Percentiles rank a stretch among this genome's conserved stretches.
These are phyloP conservation scores for Chunga burmeisteri DNA, from an alignment of 2,113 vertebrate species.

Conservation along the genomic window DNA sequence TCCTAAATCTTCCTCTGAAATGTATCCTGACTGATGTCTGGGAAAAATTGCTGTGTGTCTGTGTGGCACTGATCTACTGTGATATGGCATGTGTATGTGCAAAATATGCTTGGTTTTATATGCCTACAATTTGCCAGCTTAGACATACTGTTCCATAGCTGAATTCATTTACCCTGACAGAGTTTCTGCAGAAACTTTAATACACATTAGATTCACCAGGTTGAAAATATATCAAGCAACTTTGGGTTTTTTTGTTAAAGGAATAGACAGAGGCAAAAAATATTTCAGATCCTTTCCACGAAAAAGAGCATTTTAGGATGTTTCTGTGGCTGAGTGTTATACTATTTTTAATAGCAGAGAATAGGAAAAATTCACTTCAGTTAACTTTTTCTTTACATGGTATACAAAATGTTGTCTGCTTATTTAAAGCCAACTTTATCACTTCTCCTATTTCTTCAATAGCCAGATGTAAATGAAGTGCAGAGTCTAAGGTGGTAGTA, in stretches of 20 bases:
- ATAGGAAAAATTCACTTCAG: neutral
- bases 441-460: neutral
- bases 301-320: neutral
- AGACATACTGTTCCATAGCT: fast-evolving
- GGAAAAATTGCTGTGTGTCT: neutral
- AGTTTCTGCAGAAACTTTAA: neutral
- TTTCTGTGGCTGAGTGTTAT: neutral
- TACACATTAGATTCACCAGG: neutral
- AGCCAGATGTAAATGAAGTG: neutral
- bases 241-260: neutral
- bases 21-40: neutral
- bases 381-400: neutral
- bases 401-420: neutral
- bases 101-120: neutral
- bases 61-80: fast-evolving
- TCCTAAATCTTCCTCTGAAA: neutral
- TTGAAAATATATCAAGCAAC: neutral
- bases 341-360: neutral
- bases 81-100: neutral
- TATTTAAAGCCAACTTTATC: neutral
- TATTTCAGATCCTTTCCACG: neutral
- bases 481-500: neutral
- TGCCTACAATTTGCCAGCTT: neutral
- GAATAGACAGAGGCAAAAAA: neutral
- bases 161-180: neutral